Conservation (phyloP, 2,113 vertebrate species). For the Orcinus orca region DNA sequence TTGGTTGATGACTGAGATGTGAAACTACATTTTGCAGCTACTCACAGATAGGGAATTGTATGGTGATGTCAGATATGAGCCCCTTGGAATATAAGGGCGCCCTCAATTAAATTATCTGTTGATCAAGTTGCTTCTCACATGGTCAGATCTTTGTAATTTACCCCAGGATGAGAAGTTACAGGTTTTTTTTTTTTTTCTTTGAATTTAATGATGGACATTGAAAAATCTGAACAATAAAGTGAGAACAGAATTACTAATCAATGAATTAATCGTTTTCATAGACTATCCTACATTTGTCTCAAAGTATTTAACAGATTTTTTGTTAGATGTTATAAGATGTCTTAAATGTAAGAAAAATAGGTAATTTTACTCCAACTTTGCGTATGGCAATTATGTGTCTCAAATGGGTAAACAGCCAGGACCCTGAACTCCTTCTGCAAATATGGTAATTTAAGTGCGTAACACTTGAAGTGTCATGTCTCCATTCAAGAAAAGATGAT, state of each 20-base stretch:
- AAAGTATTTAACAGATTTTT: not conserved
- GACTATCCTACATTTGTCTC: not conserved
- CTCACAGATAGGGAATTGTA: fast-evolving
- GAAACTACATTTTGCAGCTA: not conserved
- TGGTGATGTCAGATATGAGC: not conserved
- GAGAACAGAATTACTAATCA: not conserved
- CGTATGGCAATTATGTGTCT: not conserved
- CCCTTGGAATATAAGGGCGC: not conserved
- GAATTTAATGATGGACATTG: not conserved
- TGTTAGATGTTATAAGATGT: not conserved
- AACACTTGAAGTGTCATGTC: not conserved
- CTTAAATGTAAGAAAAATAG: not conserved
- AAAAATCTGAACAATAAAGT: not conserved
- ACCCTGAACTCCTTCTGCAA: not conserved
- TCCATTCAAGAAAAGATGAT: not conserved
- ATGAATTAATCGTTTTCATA: not conserved
- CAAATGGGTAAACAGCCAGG: not conserved
- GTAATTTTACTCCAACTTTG: not conserved
- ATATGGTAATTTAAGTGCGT: conserved; percentile 14
- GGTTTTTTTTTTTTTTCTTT: not conserved
- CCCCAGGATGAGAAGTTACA: not conserved
- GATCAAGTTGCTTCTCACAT: not conserved
- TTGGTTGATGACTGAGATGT: not conserved
- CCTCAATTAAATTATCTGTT: not conserved
- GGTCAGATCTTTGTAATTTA: not conserved